Percentiles rank a stretch among this genome's conserved stretches.
Conservation (phyloP, 2,888 invertebrate genomes). For the Brachypalpus laphriformis region DNA sequence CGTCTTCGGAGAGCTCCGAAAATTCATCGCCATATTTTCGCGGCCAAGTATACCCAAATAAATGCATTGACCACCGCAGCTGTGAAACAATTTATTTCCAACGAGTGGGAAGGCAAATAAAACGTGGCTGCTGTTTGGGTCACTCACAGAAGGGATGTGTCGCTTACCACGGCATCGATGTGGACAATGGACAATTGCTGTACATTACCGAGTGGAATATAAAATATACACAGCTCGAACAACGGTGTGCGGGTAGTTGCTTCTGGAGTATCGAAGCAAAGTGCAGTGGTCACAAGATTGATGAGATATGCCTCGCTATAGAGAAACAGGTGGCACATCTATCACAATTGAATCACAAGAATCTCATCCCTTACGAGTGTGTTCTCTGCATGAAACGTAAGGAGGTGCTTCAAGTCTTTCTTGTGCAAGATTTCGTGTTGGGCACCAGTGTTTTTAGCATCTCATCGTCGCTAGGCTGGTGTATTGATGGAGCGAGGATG, state of each 20-base stretch:
- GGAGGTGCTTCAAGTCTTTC: conserved; percentile 86
- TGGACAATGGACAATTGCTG: conserved; percentile 88
- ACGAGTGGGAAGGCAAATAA: conserved; percentile 86
- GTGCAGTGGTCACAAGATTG: conserved; percentile 81
- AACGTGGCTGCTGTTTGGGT: conserved; percentile 90
- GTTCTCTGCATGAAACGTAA: conserved; percentile 86
- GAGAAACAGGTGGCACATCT: conserved; percentile 91
- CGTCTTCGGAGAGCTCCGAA: conserved; percentile 85
- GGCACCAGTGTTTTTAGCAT: conserved; percentile 81
- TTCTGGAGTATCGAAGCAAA: conserved; percentile 80
- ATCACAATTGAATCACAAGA: conserved; percentile 87
- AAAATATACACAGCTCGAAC: conserved; percentile 82
- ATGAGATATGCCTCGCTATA: conserved; percentile 83
- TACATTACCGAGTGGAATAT: conserved; percentile 91
- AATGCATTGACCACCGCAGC: conserved; percentile 84
- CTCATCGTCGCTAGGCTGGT: conserved; percentile 81
- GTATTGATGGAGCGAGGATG: conserved; percentile 82
- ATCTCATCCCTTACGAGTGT: conserved; percentile 90
- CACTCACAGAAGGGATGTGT: conserved; percentile 90
- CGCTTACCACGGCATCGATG: conserved; percentile 90
- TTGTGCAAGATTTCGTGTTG: conserved; percentile 87
- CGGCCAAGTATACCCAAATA: conserved; percentile 79
- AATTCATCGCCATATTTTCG: conserved; percentile 82
- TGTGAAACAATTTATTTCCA: conserved; percentile 85
- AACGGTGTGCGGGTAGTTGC: conserved; percentile 80